These are phyloP conservation scores for Bombus waltoni DNA, from an alignment of 1,140 invertebrate species.

Conservation along the genomic window DNA sequence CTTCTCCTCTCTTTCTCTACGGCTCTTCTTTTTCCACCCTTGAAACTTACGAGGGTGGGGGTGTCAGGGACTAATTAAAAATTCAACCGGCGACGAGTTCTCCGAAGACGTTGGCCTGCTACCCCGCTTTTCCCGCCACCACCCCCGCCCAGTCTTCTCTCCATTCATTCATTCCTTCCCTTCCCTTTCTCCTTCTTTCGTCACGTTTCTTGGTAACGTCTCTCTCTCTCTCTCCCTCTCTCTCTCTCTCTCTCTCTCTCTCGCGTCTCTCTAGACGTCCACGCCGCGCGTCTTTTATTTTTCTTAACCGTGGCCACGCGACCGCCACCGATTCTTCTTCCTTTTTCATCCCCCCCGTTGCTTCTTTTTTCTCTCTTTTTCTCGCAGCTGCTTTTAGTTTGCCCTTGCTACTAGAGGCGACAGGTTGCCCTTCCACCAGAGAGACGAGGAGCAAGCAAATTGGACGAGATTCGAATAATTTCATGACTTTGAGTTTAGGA, in stretches of 20 bases:
- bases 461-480: not conserved
- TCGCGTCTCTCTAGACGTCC: constrained; percentile 34
- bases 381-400: constrained; percentile 7
- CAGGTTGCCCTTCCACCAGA: not conserved
- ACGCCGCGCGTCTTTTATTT: constrained; percentile 58
- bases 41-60: constrained; percentile 46
- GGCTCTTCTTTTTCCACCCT: constrained; percentile 14
- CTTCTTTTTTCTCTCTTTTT: not conserved
- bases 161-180: constrained; percentile 59
- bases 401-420: constrained; percentile 10
- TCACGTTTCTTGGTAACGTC: not conserved
- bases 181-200: constrained; percentile 53
- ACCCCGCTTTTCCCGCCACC: constrained; percentile 61
- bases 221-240: not conserved
- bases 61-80: constrained; percentile 81
- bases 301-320: constrained; percentile 58
- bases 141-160: constrained; percentile 21
- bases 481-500: not conserved
- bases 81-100: constrained; percentile 72
- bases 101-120: constrained; percentile 75
- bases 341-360: constrained; percentile 43
- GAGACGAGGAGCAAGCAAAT: not conserved
- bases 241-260: not conserved
- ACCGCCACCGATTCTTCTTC: constrained; percentile 51
- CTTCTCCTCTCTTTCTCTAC: not conserved